phyloP scores from a whole-genome alignment of 1,140 invertebrate genomes.

The Bombus superbus region DNA sequence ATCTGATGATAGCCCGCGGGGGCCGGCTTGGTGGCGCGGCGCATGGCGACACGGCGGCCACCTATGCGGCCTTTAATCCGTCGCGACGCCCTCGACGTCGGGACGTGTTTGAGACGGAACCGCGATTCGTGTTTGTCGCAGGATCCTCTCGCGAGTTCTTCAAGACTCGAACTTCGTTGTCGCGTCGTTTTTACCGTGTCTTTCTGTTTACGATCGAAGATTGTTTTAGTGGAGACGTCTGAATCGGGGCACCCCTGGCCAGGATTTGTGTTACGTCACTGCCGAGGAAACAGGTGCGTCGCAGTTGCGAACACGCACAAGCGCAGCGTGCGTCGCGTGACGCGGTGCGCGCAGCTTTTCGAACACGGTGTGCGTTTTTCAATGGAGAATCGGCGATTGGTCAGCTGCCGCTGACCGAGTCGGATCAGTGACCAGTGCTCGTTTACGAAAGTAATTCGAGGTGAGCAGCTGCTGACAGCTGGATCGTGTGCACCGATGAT shows the following conservation, averaged over 20 bases:
- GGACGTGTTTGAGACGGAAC: conserved; percentile 27
- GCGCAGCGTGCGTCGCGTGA: conserved; percentile 7
- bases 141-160: not conserved
- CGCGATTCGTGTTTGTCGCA: not conserved
- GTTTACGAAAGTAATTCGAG: conserved; percentile 30
- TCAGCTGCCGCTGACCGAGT: not conserved
- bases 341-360: conserved; percentile 17
- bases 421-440: conserved; percentile 27
- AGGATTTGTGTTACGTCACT: conserved; percentile 29
- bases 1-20: conserved; percentile 72
- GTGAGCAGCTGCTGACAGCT: conserved; percentile 29
- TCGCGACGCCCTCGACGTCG: conserved; percentile 75
- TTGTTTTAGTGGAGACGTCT: too few species aligned
- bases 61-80: conserved; percentile 77
- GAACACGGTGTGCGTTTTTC: not conserved
- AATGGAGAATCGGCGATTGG: not conserved
- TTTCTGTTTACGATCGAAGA: too few species aligned
- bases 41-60: conserved; percentile 78
- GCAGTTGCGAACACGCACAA: conserved; percentile 18
- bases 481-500: not conserved
- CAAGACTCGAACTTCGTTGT: too few species aligned
- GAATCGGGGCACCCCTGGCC: not conserved
- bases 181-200: not conserved
- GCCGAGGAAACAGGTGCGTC: conserved; percentile 31
- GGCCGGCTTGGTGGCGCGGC: conserved; percentile 67